Evolutionary conservation across 1,140 invertebrate species (phyloP).

Genomic region (Papilio polytes): DNA sequence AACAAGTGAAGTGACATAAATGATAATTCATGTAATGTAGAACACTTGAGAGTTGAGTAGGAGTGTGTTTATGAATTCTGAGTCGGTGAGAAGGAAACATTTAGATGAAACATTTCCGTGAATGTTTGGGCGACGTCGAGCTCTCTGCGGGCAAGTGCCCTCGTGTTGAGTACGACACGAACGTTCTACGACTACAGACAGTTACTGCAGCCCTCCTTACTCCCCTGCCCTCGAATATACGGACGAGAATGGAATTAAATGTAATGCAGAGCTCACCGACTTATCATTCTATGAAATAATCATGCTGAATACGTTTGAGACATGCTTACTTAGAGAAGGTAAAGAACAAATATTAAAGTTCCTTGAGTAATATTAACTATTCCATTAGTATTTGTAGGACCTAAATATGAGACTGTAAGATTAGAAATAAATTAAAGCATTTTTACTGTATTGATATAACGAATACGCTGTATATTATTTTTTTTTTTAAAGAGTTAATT

Average conservation of each 20-base stretch:
- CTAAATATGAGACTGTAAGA: no score
- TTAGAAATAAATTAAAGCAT: no score
- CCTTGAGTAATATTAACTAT: no score
- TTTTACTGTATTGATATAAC: no score
- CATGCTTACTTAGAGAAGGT: no score
- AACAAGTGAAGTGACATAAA: conserved; percentile 18
- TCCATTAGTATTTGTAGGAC: no score
- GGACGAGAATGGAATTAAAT: conserved; percentile 15
- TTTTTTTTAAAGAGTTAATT: no score
- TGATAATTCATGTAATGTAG: conserved; percentile 2
- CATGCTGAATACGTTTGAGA: not conserved
- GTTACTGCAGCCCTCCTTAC: conserved; percentile 18
- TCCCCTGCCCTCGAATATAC: not conserved
- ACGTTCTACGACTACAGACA: conserved; percentile 10
- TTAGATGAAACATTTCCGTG: conserved; percentile 32
- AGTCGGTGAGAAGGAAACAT: conserved; percentile 19
- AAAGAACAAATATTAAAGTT: no score
- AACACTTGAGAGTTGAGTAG: conserved; percentile 7
- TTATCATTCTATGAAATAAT: not conserved
- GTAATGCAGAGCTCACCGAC: not conserved
- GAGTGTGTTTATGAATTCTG: conserved; percentile 24
- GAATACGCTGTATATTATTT: no score
- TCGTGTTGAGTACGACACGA: not conserved
- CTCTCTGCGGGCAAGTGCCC: conserved; percentile 22
- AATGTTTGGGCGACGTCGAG: conserved; percentile 32